Percentiles rank a stretch among this genome's conserved stretches.
phyloP scores from a whole-genome alignment of 1,140 invertebrate species.

The Leptonema lineaticorne region DNA sequence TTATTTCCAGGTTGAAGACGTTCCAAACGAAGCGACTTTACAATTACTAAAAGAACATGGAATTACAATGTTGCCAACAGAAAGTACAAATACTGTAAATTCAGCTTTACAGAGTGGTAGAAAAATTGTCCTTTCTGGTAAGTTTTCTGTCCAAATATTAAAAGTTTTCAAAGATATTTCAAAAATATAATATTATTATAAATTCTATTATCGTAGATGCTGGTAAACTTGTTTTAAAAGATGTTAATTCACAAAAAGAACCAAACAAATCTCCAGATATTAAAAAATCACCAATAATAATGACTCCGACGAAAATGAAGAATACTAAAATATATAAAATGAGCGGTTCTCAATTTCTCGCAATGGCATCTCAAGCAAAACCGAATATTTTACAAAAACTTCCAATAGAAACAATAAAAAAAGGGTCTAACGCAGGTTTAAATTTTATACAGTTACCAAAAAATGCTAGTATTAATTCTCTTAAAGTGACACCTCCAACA shows the following conservation, averaged over 20 bases:
- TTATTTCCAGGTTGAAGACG: slow-evolving; percentile 34
- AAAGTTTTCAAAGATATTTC: too few relatives aligned
- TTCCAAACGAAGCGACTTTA: slow-evolving; percentile 50
- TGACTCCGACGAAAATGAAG: slow-evolving; percentile 38
- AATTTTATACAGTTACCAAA: slow-evolving; percentile 38
- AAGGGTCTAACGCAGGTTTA: slow-evolving; percentile 20
- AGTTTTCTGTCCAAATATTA: too few relatives aligned
- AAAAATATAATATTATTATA: too few relatives aligned
- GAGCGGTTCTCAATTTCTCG: slow-evolving; percentile 38
- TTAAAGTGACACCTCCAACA: slow-evolving; percentile 16
- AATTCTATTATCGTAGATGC: slow-evolving; percentile 60
- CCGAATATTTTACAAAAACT: slow-evolving; percentile 39
- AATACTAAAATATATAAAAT: slow-evolving; percentile 39
- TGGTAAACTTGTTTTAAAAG: slow-evolving; percentile 72
- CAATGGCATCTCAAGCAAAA: slow-evolving; percentile 38
- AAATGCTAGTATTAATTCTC: slow-evolving; percentile 28
- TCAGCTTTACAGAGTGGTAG: slow-evolving; percentile 79
- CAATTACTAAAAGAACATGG: slow-evolving; percentile 76
- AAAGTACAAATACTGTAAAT: slow-evolving; percentile 71
- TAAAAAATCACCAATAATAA: slow-evolving; percentile 40
- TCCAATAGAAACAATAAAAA: slow-evolving; percentile 33
- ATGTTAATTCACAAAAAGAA: slow-evolving; percentile 40
- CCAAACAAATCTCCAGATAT: slow-evolving; percentile 33
- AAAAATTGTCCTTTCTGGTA: slow-evolving; percentile 74
- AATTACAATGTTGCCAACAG: slow-evolving; percentile 74